Conservation (phyloP, 2,888 invertebrate genomes). For the Noctua comes region DNA sequence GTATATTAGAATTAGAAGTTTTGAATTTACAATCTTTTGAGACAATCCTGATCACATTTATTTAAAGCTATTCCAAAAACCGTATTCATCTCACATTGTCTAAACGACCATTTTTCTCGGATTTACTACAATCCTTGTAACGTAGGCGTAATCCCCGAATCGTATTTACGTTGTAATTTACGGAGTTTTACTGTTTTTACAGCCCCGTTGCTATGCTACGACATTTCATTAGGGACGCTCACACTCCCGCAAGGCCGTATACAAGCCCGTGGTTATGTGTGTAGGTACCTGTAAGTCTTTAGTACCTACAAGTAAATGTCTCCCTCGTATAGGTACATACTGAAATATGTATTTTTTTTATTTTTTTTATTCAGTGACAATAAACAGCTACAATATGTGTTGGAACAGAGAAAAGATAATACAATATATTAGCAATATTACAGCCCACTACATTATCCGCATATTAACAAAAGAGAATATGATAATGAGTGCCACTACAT, state of each 20-base stretch:
- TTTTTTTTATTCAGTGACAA: too few relatives aligned
- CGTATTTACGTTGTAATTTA: conserved; percentile 75
- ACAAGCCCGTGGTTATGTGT: not conserved
- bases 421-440: too few relatives aligned
- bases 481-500: too few relatives aligned
- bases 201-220: conserved; percentile 72
- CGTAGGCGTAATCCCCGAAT: conserved; percentile 69
- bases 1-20: not conserved
- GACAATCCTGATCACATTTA: not conserved
- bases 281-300: not conserved
- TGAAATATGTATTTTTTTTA: too few relatives aligned
- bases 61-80: conserved; percentile 16
- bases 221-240: conserved; percentile 64
- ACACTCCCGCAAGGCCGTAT: conserved; percentile 30
- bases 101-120: conserved; percentile 62
- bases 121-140: conserved; percentile 67
- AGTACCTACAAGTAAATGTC: not conserved
- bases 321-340: not conserved
- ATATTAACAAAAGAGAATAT: too few relatives aligned
- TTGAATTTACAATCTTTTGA: not conserved
- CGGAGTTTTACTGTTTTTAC: conserved; percentile 71
- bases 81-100: conserved; percentile 30
- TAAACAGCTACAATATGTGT: too few relatives aligned
- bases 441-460: too few relatives aligned
- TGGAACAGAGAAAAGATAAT: too few relatives aligned